Conservation (phyloP, 2,113 vertebrate species). For the Rhodinocichla rosea region DNA sequence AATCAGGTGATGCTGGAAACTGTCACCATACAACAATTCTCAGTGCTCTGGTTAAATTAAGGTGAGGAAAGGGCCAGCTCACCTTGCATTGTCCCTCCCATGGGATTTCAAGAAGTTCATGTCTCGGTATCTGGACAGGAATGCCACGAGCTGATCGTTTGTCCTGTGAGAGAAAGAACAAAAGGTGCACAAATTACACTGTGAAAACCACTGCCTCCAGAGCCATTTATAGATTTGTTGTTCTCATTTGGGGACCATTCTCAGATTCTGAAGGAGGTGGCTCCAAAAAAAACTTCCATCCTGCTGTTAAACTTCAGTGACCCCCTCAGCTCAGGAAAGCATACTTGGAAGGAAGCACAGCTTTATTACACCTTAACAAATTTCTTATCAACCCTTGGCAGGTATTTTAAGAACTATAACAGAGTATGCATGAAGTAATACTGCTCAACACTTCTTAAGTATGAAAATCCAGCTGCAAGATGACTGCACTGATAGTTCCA, state of each 20-base stretch:
- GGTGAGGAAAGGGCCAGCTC: neutral
- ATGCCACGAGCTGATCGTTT: slow-evolving; percentile 94
- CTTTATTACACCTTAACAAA: neutral
- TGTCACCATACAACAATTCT: neutral
- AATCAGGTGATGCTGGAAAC: neutral
- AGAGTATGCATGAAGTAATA: neutral
- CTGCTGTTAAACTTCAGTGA: neutral
- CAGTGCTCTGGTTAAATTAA: neutral
- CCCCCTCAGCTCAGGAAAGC: neutral
- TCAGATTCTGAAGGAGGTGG: neutral
- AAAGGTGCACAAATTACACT: neutral
- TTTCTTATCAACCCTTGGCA: neutral
- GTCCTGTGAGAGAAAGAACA: slow-evolving; percentile 76
- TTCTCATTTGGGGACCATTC: neutral
- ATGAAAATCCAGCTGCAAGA: neutral
- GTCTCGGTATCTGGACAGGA: slow-evolving; percentile 92
- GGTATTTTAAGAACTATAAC: neutral
- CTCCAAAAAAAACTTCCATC: neutral
- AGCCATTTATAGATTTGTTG: neutral
- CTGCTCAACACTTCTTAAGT: neutral
- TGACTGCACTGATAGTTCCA: neutral
- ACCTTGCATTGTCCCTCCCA: slow-evolving; percentile 97
- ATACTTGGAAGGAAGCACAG: neutral
- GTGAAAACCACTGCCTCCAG: neutral
- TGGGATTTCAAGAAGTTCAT: slow-evolving; percentile 99